Percentiles rank a stretch among this genome's conserved stretches.
Conservation (phyloP, 1,140 invertebrate species). For the Hyles euphorbiae region DNA sequence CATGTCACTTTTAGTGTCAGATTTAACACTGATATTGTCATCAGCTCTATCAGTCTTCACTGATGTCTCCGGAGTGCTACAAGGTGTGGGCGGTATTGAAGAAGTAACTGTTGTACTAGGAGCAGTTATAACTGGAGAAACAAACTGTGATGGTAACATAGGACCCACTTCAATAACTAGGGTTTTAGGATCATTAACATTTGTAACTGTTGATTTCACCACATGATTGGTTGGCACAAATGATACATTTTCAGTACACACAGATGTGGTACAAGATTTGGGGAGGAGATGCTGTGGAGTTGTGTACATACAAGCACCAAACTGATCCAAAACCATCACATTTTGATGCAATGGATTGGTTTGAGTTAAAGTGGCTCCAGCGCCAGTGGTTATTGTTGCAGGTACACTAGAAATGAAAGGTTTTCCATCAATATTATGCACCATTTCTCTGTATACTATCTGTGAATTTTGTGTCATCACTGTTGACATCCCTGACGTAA, state of each 20-base stretch:
- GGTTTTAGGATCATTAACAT: conserved; percentile 51
- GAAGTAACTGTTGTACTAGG: conserved; percentile 3
- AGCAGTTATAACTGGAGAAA: conserved; percentile 7
- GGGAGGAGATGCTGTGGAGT: conserved; percentile 45
- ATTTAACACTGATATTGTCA: conserved; percentile 26
- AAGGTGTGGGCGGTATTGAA: background rate
- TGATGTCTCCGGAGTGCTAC: conserved; percentile 8
- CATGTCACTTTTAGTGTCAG: conserved; percentile 35
- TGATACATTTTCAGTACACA: conserved; percentile 38
- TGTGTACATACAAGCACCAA: conserved; percentile 62
- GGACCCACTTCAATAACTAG: conserved; percentile 63
- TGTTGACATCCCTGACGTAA: conserved; percentile 50
- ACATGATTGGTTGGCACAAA: conserved; percentile 23
- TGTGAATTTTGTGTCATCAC: conserved; percentile 68
- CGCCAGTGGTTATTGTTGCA: conserved; percentile 33
- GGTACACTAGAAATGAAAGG: conserved; percentile 60
- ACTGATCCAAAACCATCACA: conserved; percentile 69
- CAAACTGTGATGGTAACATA: conserved; percentile 23
- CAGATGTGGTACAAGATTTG: conserved; percentile 37
- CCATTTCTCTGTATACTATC: conserved; percentile 68
- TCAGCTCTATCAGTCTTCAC: conserved; percentile 13
- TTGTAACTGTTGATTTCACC: conserved; percentile 31
- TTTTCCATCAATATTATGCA: conserved; percentile 63
- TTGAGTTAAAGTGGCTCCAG: conserved; percentile 57
- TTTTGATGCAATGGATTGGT: conserved; percentile 64